A percentile compares a stretch with the other conserved stretches of the same genome.
Evolutionary conservation across 2,888 invertebrate species (phyloP).

Genomic region (Rotaria socialis): DNA sequence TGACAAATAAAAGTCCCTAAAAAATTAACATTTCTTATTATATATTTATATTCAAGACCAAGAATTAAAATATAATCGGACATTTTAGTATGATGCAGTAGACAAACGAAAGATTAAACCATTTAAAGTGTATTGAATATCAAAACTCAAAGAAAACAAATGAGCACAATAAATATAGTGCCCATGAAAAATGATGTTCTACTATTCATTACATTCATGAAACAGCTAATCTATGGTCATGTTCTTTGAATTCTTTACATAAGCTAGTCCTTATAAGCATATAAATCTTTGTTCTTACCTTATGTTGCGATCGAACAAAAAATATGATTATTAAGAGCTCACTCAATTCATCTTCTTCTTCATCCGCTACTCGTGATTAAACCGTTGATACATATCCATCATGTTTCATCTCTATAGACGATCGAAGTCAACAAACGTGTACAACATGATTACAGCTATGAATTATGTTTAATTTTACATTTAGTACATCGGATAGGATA

Average conservation of each 20-base stretch:
- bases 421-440: neutral
- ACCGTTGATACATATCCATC: neutral
- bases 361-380: neutral
- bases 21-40: neutral
- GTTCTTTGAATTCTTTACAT: neutral
- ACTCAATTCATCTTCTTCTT: neutral
- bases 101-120: no score
- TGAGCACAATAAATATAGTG: no score
- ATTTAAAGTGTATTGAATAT: neutral
- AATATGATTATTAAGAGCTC: neutral
- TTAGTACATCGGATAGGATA: neutral
- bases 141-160: neutral
- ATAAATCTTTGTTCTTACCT: neutral
- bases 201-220: no score
- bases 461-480: neutral
- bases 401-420: neutral
- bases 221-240: no score
- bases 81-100: neutral
- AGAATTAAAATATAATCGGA: neutral
- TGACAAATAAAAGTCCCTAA: neutral
- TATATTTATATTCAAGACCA: neutral
- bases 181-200: no score
- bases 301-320: neutral
- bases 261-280: no score
- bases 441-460: neutral